Evolutionary conservation across 1,140 invertebrate species (phyloP), one percentile per base, ranked within the genome.

Genomic region (Halyomorpha halys): DNA sequence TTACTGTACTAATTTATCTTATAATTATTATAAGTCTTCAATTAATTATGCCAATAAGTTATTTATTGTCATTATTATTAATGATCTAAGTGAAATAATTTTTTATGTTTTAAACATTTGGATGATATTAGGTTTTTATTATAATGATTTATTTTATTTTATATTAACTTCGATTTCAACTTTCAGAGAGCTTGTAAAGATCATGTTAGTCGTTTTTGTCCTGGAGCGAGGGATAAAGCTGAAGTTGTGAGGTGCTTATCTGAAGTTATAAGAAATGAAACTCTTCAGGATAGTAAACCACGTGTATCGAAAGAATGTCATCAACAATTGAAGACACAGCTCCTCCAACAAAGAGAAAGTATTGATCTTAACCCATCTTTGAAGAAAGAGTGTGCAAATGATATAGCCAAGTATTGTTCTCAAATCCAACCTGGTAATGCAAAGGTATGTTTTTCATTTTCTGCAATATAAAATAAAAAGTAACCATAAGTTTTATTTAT

Each of bases 161-260:
- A 6, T 39, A 39, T 39, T 39, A 11, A 39, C 13, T 39, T 13
- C 27, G 8, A 39, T 39, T 11, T 11, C 11, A 13, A 39, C 1
- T 39, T 39, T 39, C 34, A 66, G 76, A 85, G 94, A 72, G 89
- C 92, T 0, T 99, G 96, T 71, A 86, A 88, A 70, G 80, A 81
- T 13, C 85, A 90, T 76, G 94, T 96, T 0, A 78, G 85, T 56
- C 79, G 84, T 68, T 86, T 86, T 74, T 98, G 95, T 76, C 79
- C 81, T 9, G 77, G 79, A 68, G 74, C 75, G 66, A 76, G 76
- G 70, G 75, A 71, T 61, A 79, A 80, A 67, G 62, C 67, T 49
- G 87, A 94, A 70, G 91, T 98, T 13, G 87, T 98, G 13, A 81
- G 83, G 51, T 98, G 96, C 75, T 79, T 98, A 16, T 97, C 93